Base-by-base conservation (phyloP, 2,888 invertebrate species). In the Eupithecia insigniata region DNA sequence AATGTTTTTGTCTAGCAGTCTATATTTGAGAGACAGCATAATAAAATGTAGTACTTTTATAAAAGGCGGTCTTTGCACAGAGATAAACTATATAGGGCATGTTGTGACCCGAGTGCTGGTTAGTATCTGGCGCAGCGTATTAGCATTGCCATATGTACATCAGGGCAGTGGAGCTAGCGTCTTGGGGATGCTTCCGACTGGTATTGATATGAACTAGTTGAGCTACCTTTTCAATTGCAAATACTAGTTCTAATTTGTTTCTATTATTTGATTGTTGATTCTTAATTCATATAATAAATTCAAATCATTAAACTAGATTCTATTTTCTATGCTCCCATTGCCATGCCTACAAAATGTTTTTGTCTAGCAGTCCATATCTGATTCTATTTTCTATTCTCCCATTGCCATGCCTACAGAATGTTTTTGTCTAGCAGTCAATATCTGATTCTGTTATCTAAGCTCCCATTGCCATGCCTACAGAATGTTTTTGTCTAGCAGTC, bases 51-150 rank as follows among this genome's bases (percentile, higher is more conserved):
- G 32, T 32, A 36, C 46, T 71, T 81, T 74, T 81, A 73, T 82
- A 78, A 79, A 84, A 75, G 84, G 83, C 65, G 76, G 70, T 83
- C 85, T 84, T 84, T 83, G 81, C 72, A 71, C 75, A 79, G 68
- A 81, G 82, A 83, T 83, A 85, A 55, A 77, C 79, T 76, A 80
- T 82, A 69, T 76, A 83, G 82, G 81, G 81, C 82, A 66, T 28
- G 65, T 32, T 7, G 32, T 32, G 32, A 32, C 32, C 32, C 32
- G 32, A 32, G 32, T 3, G 32, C 32, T 32, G 32, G 32, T 32
- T 2, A 32, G 32, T 32, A 4, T 32, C 32, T 2, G 32, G 32
- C 5, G 5, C 32, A 32, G 32, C 32, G 32, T 7, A 32, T 32
- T 7, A 32, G 32, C 5, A 32, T 32, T 32, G 32, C 32, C 32